A percentile compares a stretch with the other conserved stretches of the same genome.
These are phyloP conservation scores for Drosophila bocqueti DNA, from an alignment of 1,140 invertebrate species.

Conservation along the genomic window DNA sequence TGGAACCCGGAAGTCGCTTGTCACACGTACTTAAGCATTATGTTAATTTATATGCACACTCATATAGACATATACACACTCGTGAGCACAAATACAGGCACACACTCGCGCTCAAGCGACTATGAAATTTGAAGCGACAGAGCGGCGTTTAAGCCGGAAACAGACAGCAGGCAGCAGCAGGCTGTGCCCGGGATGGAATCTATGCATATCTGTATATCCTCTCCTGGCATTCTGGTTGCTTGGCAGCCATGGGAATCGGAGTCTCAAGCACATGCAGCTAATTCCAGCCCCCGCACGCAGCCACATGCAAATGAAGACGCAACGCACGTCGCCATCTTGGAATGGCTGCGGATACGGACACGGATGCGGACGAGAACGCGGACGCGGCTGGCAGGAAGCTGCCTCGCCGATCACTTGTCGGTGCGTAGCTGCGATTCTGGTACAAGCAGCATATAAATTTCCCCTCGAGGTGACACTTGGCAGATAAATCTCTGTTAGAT, in stretches of 20 bases:
- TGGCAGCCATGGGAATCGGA: conserved; percentile 64
- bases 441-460: conserved; percentile 72
- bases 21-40: conserved; percentile 82
- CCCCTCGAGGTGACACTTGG: conserved; percentile 67
- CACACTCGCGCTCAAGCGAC: conserved; percentile 47
- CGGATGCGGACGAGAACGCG: conserved; percentile 7
- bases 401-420: conserved; percentile 61
- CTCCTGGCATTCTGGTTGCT: conserved; percentile 47
- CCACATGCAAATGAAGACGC: conserved; percentile 43
- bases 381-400: conserved; percentile 45
- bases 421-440: conserved; percentile 16
- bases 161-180: conserved; percentile 47
- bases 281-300: conserved; percentile 51
- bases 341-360: conserved; percentile 17
- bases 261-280: conserved; percentile 74
- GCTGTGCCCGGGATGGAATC: conserved; percentile 38
- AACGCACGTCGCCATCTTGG: conserved; percentile 49
- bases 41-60: conserved; percentile 77
- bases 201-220: conserved; percentile 50
- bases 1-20: conserved; percentile 79
- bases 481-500: conserved; percentile 79
- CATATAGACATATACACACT: conserved; percentile 5
- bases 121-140: conserved; percentile 81
- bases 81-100: conserved; percentile 7
- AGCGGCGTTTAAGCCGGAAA: conserved; percentile 78